Evolutionary conservation across 2,113 vertebrate species (phyloP).

Genomic region (Pelobates fuscus): DNA sequence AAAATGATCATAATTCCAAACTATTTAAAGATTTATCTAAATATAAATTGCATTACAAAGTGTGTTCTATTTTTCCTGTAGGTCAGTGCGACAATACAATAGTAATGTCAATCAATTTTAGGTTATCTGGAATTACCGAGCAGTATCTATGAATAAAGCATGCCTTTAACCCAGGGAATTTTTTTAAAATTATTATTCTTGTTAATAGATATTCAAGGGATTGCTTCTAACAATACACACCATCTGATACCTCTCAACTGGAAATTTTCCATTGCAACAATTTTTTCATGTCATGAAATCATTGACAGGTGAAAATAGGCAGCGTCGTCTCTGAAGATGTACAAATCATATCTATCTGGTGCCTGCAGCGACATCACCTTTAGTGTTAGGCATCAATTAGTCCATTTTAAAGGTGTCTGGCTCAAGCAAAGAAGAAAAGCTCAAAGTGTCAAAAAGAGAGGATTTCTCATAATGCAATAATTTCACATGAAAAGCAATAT

Average conservation of each 20-base stretch:
- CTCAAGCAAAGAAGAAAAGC: not conserved
- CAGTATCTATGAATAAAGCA: slow-evolving; percentile 39
- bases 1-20: slow-evolving; percentile 19
- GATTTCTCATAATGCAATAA: not conserved
- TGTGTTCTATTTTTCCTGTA: not conserved
- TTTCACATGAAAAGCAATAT: not conserved
- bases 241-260: slow-evolving; percentile 20
- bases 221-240: slow-evolving; percentile 24
- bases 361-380: not conserved
- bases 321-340: slow-evolving; percentile 12
- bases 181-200: no score
- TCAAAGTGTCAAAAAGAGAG: not conserved
- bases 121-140: slow-evolving; percentile 16
- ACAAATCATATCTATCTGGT: slow-evolving; percentile 34
- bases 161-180: slow-evolving; percentile 12
- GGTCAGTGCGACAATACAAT: slow-evolving; percentile 39
- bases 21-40: slow-evolving; percentile 34
- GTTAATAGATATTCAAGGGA: slow-evolving; percentile 31
- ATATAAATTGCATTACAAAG: slow-evolving; percentile 28
- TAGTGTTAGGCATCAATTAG: slow-evolving; percentile 10
- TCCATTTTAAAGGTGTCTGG: slow-evolving; percentile 2
- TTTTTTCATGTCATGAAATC: slow-evolving; percentile 31
- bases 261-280: slow-evolving; percentile 31
- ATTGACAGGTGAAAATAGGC: slow-evolving; percentile 40
- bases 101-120: slow-evolving; percentile 21